Percentiles rank a stretch among this genome's conserved stretches.
Evolutionary conservation across 1,140 invertebrate genomes (phyloP).

Genomic region (Zaprionus capensis): DNA sequence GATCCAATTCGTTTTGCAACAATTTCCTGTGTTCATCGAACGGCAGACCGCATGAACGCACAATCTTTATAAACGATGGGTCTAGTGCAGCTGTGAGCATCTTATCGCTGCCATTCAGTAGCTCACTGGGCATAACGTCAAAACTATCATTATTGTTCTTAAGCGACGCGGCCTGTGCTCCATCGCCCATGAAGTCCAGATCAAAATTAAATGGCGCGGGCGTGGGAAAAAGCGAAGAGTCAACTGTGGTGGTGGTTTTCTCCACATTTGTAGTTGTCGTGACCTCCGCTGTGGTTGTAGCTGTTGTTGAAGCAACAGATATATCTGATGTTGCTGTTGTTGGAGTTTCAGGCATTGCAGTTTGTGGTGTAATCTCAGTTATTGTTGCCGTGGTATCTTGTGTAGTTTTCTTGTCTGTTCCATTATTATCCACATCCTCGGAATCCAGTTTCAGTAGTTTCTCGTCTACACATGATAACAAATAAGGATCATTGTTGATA

Average conservation of each 20-base stretch:
- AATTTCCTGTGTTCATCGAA: slow-evolving; percentile 65
- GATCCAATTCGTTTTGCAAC: slow-evolving; percentile 55
- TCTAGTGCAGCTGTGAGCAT: slow-evolving; percentile 43
- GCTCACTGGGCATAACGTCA: slow-evolving; percentile 17
- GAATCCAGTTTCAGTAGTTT: slow-evolving; percentile 5
- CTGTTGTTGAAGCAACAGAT: slow-evolving; percentile 2
- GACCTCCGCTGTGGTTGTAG: slow-evolving; percentile 9
- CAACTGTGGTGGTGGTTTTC: slow-evolving; percentile 3
- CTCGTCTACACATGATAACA: slow-evolving; percentile 35
- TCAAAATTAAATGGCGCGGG: slow-evolving; percentile 70
- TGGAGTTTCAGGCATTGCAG: slow-evolving; percentile 7
- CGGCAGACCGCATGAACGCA: slow-evolving; percentile 18
- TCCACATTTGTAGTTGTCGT: background rate
- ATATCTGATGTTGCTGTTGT: slow-evolving; percentile 8
- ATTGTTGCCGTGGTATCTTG: slow-evolving; percentile 6
- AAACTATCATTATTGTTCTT: slow-evolving; percentile 22
- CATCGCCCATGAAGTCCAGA: slow-evolving; percentile 57
- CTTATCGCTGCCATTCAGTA: slow-evolving; percentile 65
- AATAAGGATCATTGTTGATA: slow-evolving; percentile 57
- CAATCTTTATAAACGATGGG: slow-evolving; percentile 36
- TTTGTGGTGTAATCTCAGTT: slow-evolving; percentile 5
- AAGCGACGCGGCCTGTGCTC: slow-evolving; percentile 21
- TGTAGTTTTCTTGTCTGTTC: background rate
- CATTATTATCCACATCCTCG: slow-evolving; percentile 25
- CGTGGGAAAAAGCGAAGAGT: slow-evolving; percentile 44